A percentile compares a stretch with the other conserved stretches of the same genome.
These are phyloP conservation scores for Corythoichthys intestinalis DNA, from an alignment of 2,113 vertebrate genomes.

Conservation along the genomic window DNA sequence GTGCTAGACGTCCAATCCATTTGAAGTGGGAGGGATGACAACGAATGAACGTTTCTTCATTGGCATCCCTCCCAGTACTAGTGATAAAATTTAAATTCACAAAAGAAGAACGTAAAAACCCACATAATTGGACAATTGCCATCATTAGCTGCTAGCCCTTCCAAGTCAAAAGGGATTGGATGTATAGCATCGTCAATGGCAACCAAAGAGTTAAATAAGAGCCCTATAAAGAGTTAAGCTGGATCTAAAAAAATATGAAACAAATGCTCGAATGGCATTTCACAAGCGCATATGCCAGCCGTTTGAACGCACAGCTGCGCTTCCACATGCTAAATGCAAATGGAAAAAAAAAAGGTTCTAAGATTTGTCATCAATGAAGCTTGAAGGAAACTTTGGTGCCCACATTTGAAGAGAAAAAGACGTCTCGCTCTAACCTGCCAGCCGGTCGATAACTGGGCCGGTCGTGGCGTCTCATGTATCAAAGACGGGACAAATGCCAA, in stretches of 20 bases:
- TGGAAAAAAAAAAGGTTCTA: conserved; percentile 42
- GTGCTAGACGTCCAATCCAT: too few relatives aligned
- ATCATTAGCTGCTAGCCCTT: too few relatives aligned
- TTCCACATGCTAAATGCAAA: conserved; percentile 12
- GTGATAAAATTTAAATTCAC: too few relatives aligned
- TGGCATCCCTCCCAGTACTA: too few relatives aligned
- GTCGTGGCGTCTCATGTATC: conserved; percentile 62
- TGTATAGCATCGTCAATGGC: too few relatives aligned
- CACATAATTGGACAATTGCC: too few relatives aligned
- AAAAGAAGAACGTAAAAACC: too few relatives aligned
- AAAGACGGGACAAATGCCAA: conserved; percentile 72
- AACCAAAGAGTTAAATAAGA: too few relatives aligned
- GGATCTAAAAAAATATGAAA: background rate
- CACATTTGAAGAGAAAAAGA: conserved; percentile 62
- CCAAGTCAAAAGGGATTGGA: too few relatives aligned
- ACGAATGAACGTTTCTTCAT: too few relatives aligned
- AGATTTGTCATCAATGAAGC: conserved; percentile 34
- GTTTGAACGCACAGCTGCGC: conserved; percentile 58
- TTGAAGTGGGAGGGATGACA: too few relatives aligned
- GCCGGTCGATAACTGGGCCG: conserved; percentile 58
- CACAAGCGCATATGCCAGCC: conserved; percentile 43
- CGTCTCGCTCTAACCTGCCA: conserved; percentile 67
- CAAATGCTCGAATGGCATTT: background rate
- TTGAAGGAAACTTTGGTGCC: conserved; percentile 52
- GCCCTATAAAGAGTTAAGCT: background rate